Conservation (phyloP, 2,113 vertebrate species). For the Bufo bufo region DNA sequence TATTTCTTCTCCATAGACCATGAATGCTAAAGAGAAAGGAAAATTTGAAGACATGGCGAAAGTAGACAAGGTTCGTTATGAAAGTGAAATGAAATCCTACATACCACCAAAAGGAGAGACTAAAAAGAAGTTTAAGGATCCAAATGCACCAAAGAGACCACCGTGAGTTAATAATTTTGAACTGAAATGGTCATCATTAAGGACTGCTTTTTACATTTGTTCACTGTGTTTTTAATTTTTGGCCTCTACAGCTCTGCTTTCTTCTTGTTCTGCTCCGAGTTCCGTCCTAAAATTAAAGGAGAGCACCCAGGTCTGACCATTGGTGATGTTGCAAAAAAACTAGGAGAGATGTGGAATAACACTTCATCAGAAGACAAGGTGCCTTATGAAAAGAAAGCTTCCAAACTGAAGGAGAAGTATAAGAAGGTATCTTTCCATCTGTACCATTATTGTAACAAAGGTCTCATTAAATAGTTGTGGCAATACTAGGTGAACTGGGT, state of each 20-base stretch:
- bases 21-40: conserved; percentile 93
- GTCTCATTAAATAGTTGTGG: too few species aligned
- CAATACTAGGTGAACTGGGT: not conserved
- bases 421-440: conserved; percentile 82
- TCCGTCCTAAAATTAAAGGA: conserved; percentile 92
- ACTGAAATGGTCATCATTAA: not conserved
- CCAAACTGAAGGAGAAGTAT: conserved; percentile 97
- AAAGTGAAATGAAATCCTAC: conserved; percentile 96
- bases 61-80: conserved; percentile 91
- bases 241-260: conserved; percentile 86
- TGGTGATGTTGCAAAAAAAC: conserved; percentile 92
- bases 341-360: conserved; percentile 97
- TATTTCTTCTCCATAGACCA: conserved; percentile 75
- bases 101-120: conserved; percentile 90
- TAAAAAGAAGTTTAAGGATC: conserved; percentile 95
- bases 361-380: conserved; percentile 88
- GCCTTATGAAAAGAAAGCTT: conserved; percentile 94
- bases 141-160: conserved; percentile 97
- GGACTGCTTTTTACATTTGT: not conserved
- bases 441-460: not conserved
- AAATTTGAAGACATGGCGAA: conserved; percentile 98
- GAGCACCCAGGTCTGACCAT: conserved; percentile 88
- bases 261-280: conserved; percentile 95
- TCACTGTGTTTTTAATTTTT: not conserved
- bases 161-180: conserved; percentile 76